Base-by-base conservation (phyloP, 2,797 vertebrate genomes). In the Florisuga fusca region DNA sequence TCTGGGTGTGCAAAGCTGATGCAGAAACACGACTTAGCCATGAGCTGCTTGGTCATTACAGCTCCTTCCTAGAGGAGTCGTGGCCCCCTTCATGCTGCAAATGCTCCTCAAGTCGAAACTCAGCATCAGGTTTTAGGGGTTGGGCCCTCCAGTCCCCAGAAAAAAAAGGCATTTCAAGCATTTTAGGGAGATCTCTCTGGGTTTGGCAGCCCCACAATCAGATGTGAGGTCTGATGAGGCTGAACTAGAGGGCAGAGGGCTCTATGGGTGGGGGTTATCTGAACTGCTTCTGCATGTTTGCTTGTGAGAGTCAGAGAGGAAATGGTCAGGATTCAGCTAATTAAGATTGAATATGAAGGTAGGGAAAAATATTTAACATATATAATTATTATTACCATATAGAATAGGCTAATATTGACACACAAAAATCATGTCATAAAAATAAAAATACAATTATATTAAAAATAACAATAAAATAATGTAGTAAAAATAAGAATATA, bases 201-300 rank as follows among this genome's bases (percentile, higher is more conserved):
- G 36, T 68, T 63, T 54, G 74, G n/a, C 34, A 67, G 41, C 41
- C 36, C 34, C 46, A 45, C 25, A 53, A 25, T 36, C 38, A 84
- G 29, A 33, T 0, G 0, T 13, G 53, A 46, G 25, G 34, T 69
- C 53, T 78, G 50, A 12, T 0, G 1, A 18, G 17, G 48, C 41
- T 41, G 66, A 50, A 57, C 3, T 15, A n/a, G 0, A 71, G 15
- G 12, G 7, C 20, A 48, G 79, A 75, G 46, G 61, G 58, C 18
- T 41, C 9, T 25, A 5, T 4, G 33, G 13, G 5, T 0, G 46
- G 38, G 16, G 6, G 4, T 67, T 84, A 45, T 20, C 54, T 55
- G 11, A 75, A 20, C 31, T 64, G 67, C 46, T 91, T 36, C 67
- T 58, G 29, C 15, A 38, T 5, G 13, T 36, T 66, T 38, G 9